Evolutionary conservation across 2,797 vertebrate species (phyloP), one percentile per base, ranked within the genome.

Genomic region (Mallotus villosus): DNA sequence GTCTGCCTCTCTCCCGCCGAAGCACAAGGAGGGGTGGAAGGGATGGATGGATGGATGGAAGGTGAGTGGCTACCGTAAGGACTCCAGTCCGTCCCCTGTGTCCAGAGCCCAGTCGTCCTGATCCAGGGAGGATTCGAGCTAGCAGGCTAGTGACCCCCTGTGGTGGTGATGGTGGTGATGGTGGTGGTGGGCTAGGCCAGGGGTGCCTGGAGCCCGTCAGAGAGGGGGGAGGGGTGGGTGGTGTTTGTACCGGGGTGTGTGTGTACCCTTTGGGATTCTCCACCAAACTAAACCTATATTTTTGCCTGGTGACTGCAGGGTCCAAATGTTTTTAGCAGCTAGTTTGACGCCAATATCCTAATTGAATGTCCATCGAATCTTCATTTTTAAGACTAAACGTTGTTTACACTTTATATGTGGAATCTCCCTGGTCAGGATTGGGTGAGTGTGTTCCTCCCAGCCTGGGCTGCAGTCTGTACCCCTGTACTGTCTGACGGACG

Each of bases 61-160:
- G 88, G 86, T 89, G 89, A 90, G 89, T 90, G 64, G 57, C 53
- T 81, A 75, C 71, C 70, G 75, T 71, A 73, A 69, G 80, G 70
- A 58, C 64, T 72, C 74, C 63, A 70, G 73, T 74, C 68, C 25
- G 58, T 67, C 53, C 64, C 64, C 60, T 64, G 41, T 53, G 67
- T 68, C 69, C 70, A 34, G 80, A 71, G 81, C 53, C 69, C 60
- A 68, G 63, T 71, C 79, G 55, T 73, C 74, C 83, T 86, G 84
- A 83, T 83, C 73, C 72, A 77, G 74, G 82, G 83, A 78, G 79
- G 77, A 2, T 34, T 27, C 25, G 21, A 67, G 22, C 11, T 27
- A 41, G 46, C 21, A 14, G 32, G 12, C 51, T n/a, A 19, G 51
- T 5, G 51, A 1, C 19, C 2, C 51, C 16, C 51, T n/a, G 16